Base-by-base conservation (phyloP, 1,140 invertebrate genomes). In the Propsilocerus akamusi region DNA sequence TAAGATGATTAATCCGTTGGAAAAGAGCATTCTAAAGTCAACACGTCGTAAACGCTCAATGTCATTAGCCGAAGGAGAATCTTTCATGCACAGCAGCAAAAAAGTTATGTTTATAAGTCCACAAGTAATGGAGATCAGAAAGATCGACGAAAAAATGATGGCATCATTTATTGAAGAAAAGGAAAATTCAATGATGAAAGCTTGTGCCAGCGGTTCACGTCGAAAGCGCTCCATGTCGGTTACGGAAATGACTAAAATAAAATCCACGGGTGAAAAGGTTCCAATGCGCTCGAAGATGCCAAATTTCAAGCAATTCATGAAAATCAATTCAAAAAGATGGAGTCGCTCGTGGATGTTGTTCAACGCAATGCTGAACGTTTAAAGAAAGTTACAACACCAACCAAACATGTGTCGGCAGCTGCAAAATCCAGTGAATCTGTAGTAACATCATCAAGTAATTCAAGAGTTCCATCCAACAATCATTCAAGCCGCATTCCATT, bases 241-340 rank as follows among this genome's bases (percentile, higher is more conserved):
- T 8, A 8, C 34, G 10, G 34, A 50, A 50, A 34, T 20, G 11
- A 22, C 28, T 4, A 5, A 14, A 4, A 12, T 14, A 5, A 53
- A 51, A 46, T 24, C 26, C 3, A 17, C 37, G 3, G 57, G 50
- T 48, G 51, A n/a, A n/a, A n/a, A n/a, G n/a, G n/a, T n/a, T n/a
- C 48, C 26, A 51, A 54, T 7, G 34, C 64, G 60, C 58, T 69
- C 59, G 30, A 77, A 72, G 57, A 60, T 72, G 52, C 78, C 78
- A 10, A 75, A 80, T 62, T 81, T 81, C 54, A 71, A 4, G 69
- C 71, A 5, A 70, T 81, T 30, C 78, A 81, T 55, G 65, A 76
- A 53, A 72, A 70, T 55, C 69, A 72, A 46, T 78, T 78, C 54
- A 66, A 65, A 4, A 70, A 72, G 56, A 76, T 79, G 73, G 77